Conservation (phyloP, 2,113 vertebrate genomes). For the Himantopus leucocephalus region DNA sequence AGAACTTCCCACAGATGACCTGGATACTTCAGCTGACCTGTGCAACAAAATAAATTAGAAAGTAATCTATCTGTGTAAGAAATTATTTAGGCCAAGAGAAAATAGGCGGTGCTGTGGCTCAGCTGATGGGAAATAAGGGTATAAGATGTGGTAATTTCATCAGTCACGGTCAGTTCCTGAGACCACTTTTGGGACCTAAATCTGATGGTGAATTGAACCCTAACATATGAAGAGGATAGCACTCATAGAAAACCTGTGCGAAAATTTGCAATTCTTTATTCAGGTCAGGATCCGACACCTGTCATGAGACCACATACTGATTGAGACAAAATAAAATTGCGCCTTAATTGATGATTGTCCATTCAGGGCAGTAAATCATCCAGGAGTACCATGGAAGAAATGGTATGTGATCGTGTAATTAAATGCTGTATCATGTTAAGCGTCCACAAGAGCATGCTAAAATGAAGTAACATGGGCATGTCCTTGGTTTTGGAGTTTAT, state of each 20-base stretch:
- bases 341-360: neutral
- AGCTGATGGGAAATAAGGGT: neutral
- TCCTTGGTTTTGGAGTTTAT: neutral
- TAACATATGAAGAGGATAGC: neutral
- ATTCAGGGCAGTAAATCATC: neutral
- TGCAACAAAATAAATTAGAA: neutral
- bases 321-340: neutral
- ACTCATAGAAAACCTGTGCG: neutral
- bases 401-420: neutral
- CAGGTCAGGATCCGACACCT: accelerated
- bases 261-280: neutral
- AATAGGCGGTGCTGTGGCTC: neutral
- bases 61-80: neutral
- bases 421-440: neutral
- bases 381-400: neutral
- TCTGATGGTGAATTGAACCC: neutral
- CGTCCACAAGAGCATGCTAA: neutral
- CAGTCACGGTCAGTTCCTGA: neutral
- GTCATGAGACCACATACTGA: neutral
- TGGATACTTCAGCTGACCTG: neutral
- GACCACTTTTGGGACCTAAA: neutral
- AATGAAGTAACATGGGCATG: neutral
- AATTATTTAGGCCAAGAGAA: neutral
- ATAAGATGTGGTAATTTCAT: neutral
- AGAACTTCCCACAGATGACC: neutral